These are phyloP conservation scores for Scolopax rusticola DNA, from an alignment of 2,797 vertebrate genomes.

Conservation along the genomic window DNA sequence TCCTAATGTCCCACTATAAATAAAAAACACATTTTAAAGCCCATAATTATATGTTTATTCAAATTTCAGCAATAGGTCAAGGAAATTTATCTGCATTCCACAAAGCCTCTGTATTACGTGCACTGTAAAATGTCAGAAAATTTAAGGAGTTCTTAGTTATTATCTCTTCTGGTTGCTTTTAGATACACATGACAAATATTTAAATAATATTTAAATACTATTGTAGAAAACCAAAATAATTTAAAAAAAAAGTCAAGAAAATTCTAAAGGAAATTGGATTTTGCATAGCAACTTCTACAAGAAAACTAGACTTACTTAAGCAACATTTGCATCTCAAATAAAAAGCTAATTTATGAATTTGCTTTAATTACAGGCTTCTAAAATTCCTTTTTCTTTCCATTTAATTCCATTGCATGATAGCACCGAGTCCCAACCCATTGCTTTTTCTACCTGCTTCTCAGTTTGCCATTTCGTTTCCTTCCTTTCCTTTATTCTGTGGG, in stretches of 20 bases:
- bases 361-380: not conserved
- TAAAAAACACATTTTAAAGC: not conserved
- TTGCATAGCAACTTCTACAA: not conserved
- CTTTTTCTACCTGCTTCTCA: not conserved
- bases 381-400: not conserved
- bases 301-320: not conserved
- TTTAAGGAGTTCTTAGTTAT: slow-evolving; percentile 3
- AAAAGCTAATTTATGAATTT: not conserved
- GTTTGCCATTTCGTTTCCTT: not conserved
- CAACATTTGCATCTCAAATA: not conserved
- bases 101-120: not conserved
- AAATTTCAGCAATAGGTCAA: slow-evolving; percentile 16
- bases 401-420: not conserved
- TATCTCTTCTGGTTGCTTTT: not conserved
- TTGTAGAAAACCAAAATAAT: not conserved
- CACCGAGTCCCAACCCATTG: not conserved
- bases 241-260: not conserved
- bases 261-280: not conserved
- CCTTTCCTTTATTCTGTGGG: not conserved
- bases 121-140: not conserved
- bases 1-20: slow-evolving; percentile 2
- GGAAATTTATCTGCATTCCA: not conserved
- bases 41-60: slow-evolving; percentile 45
- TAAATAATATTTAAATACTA: not conserved
- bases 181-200: not conserved